A percentile compares a stretch with the other conserved stretches of the same genome.
phyloP scores from a whole-genome alignment of 2,888 invertebrate genomes.

The Epirrhoe tristata region DNA sequence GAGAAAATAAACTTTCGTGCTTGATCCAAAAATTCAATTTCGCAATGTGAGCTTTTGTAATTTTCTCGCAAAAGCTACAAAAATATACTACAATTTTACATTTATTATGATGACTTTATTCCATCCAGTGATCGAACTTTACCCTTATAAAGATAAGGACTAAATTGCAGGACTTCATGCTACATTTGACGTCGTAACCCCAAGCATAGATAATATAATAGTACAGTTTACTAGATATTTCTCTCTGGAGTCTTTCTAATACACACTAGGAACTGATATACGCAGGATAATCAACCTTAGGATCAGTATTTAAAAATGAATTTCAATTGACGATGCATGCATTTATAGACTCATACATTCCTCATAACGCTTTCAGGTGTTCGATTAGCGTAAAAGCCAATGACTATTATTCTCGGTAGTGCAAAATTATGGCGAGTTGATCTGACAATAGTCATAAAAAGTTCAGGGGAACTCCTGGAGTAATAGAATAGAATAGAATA shows the following conservation, averaged over 20 bases:
- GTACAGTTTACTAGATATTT: not conserved
- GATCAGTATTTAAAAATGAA: not conserved
- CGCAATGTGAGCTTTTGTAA: conserved; percentile 6
- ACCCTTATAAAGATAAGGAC: conserved; percentile 41
- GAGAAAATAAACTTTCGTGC: not conserved
- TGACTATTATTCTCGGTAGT: too few relatives aligned
- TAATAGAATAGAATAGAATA: too few relatives aligned
- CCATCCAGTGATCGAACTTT: conserved; percentile 38
- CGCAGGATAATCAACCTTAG: not conserved
- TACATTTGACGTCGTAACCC: conserved; percentile 40
- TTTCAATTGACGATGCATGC: not conserved
- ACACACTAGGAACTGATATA: not conserved
- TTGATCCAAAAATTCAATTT: conserved; percentile 16
- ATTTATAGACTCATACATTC: too few relatives aligned
- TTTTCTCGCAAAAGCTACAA: conserved; percentile 24
- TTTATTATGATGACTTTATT: conserved; percentile 30
- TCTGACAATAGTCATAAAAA: too few relatives aligned
- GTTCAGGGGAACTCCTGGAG: too few relatives aligned
- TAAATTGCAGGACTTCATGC: conserved; percentile 41
- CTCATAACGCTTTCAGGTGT: too few relatives aligned
- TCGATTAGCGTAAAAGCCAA: too few relatives aligned
- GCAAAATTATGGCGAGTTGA: too few relatives aligned
- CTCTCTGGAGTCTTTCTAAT: not conserved
- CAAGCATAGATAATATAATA: conserved; percentile 2
- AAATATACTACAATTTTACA: conserved; percentile 28